A percentile compares a stretch with the other conserved stretches of the same genome.
These are phyloP conservation scores for Galeopsomyia nigrocyanea DNA, from an alignment of 2,888 invertebrate genomes.

Conservation along the genomic window DNA sequence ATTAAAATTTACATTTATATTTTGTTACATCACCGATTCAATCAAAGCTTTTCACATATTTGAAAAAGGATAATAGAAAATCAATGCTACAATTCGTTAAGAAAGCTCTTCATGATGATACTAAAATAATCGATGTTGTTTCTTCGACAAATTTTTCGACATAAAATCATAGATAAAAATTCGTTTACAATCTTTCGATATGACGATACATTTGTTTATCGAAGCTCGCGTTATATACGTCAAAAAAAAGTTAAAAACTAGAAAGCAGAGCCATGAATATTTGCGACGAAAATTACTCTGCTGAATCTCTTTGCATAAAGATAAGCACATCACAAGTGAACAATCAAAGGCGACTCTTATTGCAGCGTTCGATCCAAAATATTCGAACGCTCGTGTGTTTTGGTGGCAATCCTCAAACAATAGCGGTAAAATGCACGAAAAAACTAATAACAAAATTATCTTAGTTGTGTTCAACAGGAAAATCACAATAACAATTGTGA, in stretches of 20 bases:
- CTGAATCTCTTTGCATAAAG: slow-evolving; percentile 33
- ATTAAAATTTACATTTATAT: slow-evolving; percentile 18
- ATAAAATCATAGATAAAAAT: slow-evolving; percentile 45
- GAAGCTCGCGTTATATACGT: slow-evolving; percentile 28
- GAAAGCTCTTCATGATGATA: slow-evolving; percentile 26
- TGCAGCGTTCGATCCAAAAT: background rate
- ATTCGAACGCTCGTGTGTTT: background rate
- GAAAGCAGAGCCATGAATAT: slow-evolving; percentile 16
- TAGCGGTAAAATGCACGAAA: too few relatives aligned
- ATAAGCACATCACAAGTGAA: slow-evolving; percentile 23
- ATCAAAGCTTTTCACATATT: slow-evolving; percentile 2
- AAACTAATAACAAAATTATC: too few relatives aligned
- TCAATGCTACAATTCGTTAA: slow-evolving; percentile 11
- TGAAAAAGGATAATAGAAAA: slow-evolving; percentile 17
- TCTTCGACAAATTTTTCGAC: slow-evolving; percentile 18
- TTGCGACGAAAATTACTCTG: slow-evolving; percentile 4
- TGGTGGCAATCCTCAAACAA: background rate
- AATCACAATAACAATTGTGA: too few relatives aligned
- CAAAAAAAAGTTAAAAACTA: slow-evolving; percentile 31
- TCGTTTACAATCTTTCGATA: slow-evolving; percentile 47
- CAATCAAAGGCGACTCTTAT: slow-evolving; percentile 2
- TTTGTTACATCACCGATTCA: slow-evolving; percentile 8
- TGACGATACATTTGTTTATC: slow-evolving; percentile 28
- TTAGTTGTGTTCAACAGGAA: too few relatives aligned
- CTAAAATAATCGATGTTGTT: slow-evolving; percentile 23